A percentile compares a stretch with the other conserved stretches of the same genome.
Evolutionary conservation across 2,113 vertebrate genomes (phyloP).

Genomic region (Melanerpes formicivorus): DNA sequence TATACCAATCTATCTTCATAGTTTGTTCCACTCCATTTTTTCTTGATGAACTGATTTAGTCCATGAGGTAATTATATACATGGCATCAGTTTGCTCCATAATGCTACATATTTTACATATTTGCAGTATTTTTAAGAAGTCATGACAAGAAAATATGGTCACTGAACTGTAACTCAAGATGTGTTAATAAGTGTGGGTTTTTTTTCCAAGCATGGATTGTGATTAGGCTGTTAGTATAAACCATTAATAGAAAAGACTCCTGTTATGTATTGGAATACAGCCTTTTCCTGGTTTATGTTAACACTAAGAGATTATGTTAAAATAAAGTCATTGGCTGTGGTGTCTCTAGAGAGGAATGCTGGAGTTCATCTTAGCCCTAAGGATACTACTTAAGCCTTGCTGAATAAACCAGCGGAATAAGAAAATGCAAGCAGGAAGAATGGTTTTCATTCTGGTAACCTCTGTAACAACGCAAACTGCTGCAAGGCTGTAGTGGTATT

Average conservation of each 20-base stretch:
- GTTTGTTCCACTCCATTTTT: not conserved
- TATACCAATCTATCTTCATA: not conserved
- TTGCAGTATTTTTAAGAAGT: not conserved
- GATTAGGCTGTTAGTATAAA: not conserved
- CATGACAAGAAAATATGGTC: not conserved
- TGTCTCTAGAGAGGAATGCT: not conserved
- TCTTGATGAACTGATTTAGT: not conserved
- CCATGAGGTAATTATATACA: not conserved
- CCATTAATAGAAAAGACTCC: not conserved
- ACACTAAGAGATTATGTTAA: not conserved
- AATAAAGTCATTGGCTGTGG: not conserved
- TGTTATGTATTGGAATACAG: not conserved
- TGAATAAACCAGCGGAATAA: not conserved
- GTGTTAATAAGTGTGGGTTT: not conserved
- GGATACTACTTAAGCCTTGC: not conserved
- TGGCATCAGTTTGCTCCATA: not conserved
- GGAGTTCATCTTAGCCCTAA: conserved; percentile 7
- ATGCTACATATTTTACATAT: not conserved
- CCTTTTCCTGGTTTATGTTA: not conserved
- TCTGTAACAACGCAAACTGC: not conserved
- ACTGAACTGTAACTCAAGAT: not conserved
- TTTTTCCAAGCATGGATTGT: not conserved
- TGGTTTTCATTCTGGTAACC: not conserved
- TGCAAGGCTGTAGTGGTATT: not conserved
- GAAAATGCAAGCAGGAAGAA: not conserved